Conservation (phyloP, 2,797 vertebrate species). For the Micropoecilia bifurca region DNA sequence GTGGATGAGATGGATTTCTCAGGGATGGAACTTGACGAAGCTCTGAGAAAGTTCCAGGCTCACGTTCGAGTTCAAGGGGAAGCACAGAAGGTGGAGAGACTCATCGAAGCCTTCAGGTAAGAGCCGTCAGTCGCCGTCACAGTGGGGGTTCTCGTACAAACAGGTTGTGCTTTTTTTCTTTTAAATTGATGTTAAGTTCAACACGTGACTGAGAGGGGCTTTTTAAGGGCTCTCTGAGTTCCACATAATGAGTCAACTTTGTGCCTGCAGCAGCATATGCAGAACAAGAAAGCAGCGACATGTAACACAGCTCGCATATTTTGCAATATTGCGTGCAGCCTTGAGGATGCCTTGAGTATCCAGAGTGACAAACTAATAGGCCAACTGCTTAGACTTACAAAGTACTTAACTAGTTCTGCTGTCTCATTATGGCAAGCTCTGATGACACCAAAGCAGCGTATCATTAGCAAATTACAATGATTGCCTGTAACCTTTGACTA, state of each 20-base stretch:
- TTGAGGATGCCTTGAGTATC: constrained; percentile 21
- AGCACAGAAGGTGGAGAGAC: constrained; percentile 97
- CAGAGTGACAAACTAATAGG: constrained; percentile 47
- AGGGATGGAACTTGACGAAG: constrained; percentile 97
- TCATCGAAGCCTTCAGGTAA: constrained; percentile 98
- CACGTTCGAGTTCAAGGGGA: constrained; percentile 98
- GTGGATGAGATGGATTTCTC: constrained; percentile 99
- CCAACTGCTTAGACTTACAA: constrained; percentile 26
- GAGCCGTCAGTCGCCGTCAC: constrained; percentile 47
- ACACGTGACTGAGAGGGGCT: constrained; percentile 35
- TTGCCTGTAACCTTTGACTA: constrained; percentile 68
- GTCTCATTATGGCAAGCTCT: constrained; percentile 36
- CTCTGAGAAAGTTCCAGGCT: constrained; percentile 98
- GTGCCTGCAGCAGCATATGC: constrained; percentile 47
- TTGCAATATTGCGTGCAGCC: constrained; percentile 30
- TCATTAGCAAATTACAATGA: constrained; percentile 70
- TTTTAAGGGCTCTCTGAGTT: constrained; percentile 30
- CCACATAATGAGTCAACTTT: constrained; percentile 40
- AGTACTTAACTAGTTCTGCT: constrained; percentile 41
- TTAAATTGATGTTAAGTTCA: constrained; percentile 20
- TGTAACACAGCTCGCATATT: constrained; percentile 26
- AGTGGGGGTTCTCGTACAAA: constrained; percentile 30
- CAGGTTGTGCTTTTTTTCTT: constrained; percentile 30
- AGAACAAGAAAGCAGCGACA: constrained; percentile 43
- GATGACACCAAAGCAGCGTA: constrained; percentile 56